Percentiles rank a stretch among this genome's conserved stretches.
Evolutionary conservation across 2,888 invertebrate genomes (phyloP).

Genomic region (Acronicta leporina): DNA sequence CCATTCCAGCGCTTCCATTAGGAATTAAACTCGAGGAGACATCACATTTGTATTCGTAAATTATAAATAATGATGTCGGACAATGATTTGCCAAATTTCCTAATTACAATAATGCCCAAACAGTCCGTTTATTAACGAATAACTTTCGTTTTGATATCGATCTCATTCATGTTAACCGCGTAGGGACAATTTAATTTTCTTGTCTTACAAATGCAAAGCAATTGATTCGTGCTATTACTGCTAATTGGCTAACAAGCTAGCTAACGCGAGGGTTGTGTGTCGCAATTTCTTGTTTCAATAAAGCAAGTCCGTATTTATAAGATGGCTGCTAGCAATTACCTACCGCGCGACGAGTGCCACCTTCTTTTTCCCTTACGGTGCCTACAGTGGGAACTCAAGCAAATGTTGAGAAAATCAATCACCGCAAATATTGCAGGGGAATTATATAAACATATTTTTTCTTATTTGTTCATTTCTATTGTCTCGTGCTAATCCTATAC

Average conservation of each 20-base stretch:
- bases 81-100: conserved; percentile 82
- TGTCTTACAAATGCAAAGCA: conserved; percentile 68
- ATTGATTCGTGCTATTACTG: conserved; percentile 71
- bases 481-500: conserved; percentile 14
- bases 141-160: conserved; percentile 60
- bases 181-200: conserved; percentile 60
- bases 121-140: conserved; percentile 52
- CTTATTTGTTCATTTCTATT: conserved; percentile 20
- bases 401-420: conserved; percentile 82
- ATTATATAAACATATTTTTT: conserved; percentile 36
- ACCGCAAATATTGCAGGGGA: conserved; percentile 56
- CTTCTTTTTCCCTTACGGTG: conserved; percentile 58
- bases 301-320: conserved; percentile 74
- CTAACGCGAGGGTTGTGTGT: conserved; percentile 69
- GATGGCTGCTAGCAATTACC: conserved; percentile 71
- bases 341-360: conserved; percentile 58
- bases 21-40: conserved; percentile 66
- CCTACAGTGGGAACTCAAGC: conserved; percentile 79
- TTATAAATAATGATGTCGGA: conserved; percentile 76
- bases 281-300: conserved; percentile 84
- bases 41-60: conserved; percentile 65
- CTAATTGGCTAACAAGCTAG: conserved; percentile 74
- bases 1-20: conserved; percentile 70
- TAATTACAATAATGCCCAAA: conserved; percentile 75
- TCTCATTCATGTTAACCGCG: conserved; percentile 51